Conservation (phyloP, 2,797 vertebrate genomes). For the Pampus argenteus region DNA sequence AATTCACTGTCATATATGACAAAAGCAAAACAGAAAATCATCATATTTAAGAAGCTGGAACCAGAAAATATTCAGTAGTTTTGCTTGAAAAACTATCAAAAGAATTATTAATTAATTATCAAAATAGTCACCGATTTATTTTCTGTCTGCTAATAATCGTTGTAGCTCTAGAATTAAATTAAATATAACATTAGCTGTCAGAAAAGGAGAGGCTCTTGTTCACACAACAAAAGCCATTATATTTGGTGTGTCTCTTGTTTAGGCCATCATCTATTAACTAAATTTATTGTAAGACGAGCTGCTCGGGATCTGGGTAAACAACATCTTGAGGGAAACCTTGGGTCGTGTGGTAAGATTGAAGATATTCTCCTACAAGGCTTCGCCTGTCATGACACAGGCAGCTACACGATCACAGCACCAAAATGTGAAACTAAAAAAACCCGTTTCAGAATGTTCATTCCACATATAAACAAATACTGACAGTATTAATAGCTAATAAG, state of each 20-base stretch:
- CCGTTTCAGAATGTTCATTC: not conserved
- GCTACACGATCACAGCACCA: not conserved
- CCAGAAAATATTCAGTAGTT: too few relatives aligned
- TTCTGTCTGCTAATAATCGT: not conserved
- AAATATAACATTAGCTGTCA: not conserved
- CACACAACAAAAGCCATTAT: not conserved
- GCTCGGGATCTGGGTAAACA: not conserved
- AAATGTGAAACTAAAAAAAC: not conserved
- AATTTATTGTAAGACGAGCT: not conserved
- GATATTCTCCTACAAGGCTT: not conserved
- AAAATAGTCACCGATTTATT: too few relatives aligned
- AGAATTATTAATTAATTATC: too few relatives aligned
- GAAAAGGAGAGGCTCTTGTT: not conserved
- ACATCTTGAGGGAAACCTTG: not conserved
- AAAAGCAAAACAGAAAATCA: not conserved
- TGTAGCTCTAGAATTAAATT: not conserved
- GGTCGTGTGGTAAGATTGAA: not conserved
- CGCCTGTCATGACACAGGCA: slow-evolving; percentile 6
- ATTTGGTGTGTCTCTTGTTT: not conserved
- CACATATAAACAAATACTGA: too few relatives aligned
- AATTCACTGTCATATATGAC: not conserved
- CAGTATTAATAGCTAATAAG: not conserved
- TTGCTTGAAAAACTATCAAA: too few relatives aligned
- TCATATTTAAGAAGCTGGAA: too few relatives aligned
- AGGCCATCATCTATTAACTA: not conserved